Conservation (phyloP, 2,888 invertebrate species). For the Epistrophe grossulariae region DNA sequence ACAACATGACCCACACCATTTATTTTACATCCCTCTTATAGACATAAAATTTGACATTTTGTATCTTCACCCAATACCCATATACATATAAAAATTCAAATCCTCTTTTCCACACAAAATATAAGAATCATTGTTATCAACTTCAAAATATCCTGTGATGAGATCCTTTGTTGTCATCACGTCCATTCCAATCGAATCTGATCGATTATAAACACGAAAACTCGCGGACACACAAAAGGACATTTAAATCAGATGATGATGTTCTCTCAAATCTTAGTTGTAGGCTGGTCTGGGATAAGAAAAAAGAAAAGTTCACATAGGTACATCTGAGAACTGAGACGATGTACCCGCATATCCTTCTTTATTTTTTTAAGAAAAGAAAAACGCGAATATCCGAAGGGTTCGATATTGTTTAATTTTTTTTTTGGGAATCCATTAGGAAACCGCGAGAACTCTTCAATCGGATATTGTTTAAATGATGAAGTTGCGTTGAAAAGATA, state of each 20-base stretch:
- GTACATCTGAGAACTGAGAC: not conserved
- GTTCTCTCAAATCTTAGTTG: not conserved
- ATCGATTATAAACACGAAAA: slow-evolving; percentile 69
- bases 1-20: slow-evolving; percentile 14
- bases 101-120: slow-evolving; percentile 16
- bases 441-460: slow-evolving; percentile 40
- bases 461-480: slow-evolving; percentile 3
- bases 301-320: slow-evolving; percentile 54
- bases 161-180: slow-evolving; percentile 71
- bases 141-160: slow-evolving; percentile 48
- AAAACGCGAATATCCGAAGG: slow-evolving; percentile 60
- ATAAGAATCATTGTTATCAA: slow-evolving; percentile 20
- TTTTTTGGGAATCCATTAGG: slow-evolving; percentile 23
- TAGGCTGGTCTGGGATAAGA: slow-evolving; percentile 29
- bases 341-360: slow-evolving; percentile 62
- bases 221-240: slow-evolving; percentile 67
- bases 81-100: slow-evolving; percentile 1
- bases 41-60: slow-evolving; percentile 17
- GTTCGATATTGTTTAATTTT: slow-evolving; percentile 50
- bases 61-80: slow-evolving; percentile 16
- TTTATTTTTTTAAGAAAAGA: not conserved
- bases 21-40: slow-evolving; percentile 23
- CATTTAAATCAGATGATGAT: slow-evolving; percentile 11
- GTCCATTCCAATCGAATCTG: slow-evolving; percentile 74
- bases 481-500: not conserved